Base-by-base conservation (phyloP, 1,140 invertebrate genomes). In the Nymphalis io region DNA sequence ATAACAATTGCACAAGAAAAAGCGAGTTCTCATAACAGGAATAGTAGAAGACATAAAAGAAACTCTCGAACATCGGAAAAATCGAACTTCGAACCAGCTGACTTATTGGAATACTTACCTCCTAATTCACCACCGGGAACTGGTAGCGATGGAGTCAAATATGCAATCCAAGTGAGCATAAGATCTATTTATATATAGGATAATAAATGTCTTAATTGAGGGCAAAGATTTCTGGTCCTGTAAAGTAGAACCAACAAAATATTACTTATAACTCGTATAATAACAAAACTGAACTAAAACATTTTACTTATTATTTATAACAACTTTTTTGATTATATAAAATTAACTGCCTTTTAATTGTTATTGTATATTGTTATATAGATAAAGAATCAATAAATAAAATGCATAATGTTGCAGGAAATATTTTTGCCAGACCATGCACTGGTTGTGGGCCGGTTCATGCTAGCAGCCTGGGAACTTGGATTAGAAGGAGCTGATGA, bases 401-500 rank as follows among this genome's bases (percentile, higher is more conserved):
- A 20, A 38, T n/a, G n/a, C 13, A 53, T 63, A 16, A 59, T 51
- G 3, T 93, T 86, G 83, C 94, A 94, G 90, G 95, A 95, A 85
- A 89, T 94, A 66, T 94, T 95, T 64, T 81, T 97, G 42, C 96
- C 96, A 5, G 96, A 97, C 85, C 93, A 94, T 51, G 95, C 95
- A 1, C 93, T 96, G 73, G 94, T 97, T 1, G 93, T 96, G 65
- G 96, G 96, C 0, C 92, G 96, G 68, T 93, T 97, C 70, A 93
- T 97, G 89, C 92, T 97, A 5, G 95, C 95, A 48, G 95, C 96
- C 18, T 97, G 96, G 96, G 96, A 97, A 76, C 93, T 94, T 51
- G 96, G 96, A 6, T 93, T 97, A 38, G 95, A 96, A 69, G 95
- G 95, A 27, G 96, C 96, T 39, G 95, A 96, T 71, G 95, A 96